Evolutionary conservation across 2,797 vertebrate species (phyloP), one percentile per base, ranked within the genome.

Genomic region (Chaunax sp.): DNA sequence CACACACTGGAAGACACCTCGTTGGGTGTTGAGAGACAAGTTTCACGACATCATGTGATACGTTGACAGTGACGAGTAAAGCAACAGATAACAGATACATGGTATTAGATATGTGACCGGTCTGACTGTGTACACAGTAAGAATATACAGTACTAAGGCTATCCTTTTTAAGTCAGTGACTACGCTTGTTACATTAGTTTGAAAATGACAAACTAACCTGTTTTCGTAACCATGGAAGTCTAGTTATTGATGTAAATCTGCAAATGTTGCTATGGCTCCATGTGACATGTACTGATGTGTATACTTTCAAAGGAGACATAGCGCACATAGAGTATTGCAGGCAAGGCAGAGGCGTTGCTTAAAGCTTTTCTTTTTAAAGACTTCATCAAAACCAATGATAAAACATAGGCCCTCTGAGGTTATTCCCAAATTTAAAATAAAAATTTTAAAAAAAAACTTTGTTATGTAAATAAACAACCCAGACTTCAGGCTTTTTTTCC

Each of bases 301-400:
- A 67, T 82, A 72, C 65, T 67, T 86, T 83, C 84, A 44, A 80
- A 79, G 87, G 93, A 95, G 93, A 94, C 90, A 87, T 93, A 93
- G 96, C 92, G 88, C 94, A 95, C 92, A 89, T 89, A 74, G 93
- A 94, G 95, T 96, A 96, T 95, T 95, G 95, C 96, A 97, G 97
- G 96, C 97, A 99, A 98, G 97, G 96, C 96, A 96, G 95, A 98
- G 96, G 96, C 96, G 92, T 96, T 95, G 94, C 96, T 99, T 99
- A 99, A 99, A 99, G 97, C 97, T 99, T 98, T 98, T 96, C 88
- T 93, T 91, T 91, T 96, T 95, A 96, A 96, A 97, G 95, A 97
- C 95, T 95, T 98, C 95, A 97, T 96, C 96, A 96, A 96, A 96
- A 97, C 94, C 91, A 89, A 97, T 93, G 85, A 88, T 85, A 91